These are phyloP conservation scores for Mycetomoellerius zeteki DNA, from an alignment of 1,140 invertebrate species.

Conservation along the genomic window DNA sequence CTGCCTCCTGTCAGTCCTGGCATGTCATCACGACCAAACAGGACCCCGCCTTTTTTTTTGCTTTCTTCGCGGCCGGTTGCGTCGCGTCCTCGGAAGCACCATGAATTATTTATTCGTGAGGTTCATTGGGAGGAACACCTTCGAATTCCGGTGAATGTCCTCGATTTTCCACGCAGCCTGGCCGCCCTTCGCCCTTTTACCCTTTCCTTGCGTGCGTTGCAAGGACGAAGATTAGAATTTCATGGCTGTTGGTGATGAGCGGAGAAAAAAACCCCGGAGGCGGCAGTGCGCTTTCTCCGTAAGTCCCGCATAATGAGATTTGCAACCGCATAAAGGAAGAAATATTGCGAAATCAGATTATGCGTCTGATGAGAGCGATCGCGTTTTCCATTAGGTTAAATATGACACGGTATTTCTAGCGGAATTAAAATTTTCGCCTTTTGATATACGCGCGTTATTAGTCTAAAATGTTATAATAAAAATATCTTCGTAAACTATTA, in stretches of 20 bases:
- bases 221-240: slow-evolving; percentile 49
- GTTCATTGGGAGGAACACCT: slow-evolving; percentile 66
- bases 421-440: not conserved
- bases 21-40: slow-evolving; percentile 76
- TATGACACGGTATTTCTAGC: not conserved
- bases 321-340: slow-evolving; percentile 32
- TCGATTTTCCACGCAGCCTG: slow-evolving; percentile 77
- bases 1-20: slow-evolving; percentile 80
- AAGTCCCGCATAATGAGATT: slow-evolving; percentile 52
- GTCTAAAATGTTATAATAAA: not conserved
- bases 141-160: slow-evolving; percentile 69
- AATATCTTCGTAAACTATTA: not conserved
- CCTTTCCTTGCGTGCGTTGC: slow-evolving; percentile 20
- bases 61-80: slow-evolving; percentile 21
- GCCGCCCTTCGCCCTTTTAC: not conserved
- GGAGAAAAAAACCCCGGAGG: not conserved
- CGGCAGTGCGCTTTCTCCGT: slow-evolving; percentile 23
- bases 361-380: slow-evolving; percentile 2
- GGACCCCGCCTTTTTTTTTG: slow-evolving; percentile 64
- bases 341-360: slow-evolving; percentile 51
- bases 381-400: not conserved
- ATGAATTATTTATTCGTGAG: slow-evolving; percentile 82
- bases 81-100: slow-evolving; percentile 59
- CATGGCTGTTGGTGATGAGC: slow-evolving; percentile 38
- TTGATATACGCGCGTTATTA: too few species aligned